Evolutionary conservation across 1,140 invertebrate species (phyloP), one percentile per base, ranked within the genome.

Genomic region (Drosophila chauvacae): DNA sequence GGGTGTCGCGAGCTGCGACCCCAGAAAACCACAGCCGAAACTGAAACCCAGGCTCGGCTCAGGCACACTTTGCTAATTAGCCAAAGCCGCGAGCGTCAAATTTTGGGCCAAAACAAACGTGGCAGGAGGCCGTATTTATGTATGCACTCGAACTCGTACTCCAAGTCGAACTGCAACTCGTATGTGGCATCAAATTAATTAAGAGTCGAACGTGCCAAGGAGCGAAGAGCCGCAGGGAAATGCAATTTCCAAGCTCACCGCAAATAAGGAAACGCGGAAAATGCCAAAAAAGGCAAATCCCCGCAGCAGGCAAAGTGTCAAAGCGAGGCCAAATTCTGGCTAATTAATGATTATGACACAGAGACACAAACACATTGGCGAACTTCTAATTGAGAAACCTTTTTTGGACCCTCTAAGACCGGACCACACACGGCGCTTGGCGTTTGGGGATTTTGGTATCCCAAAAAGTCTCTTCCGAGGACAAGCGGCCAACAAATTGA

Each of bases 181-280:
- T 71, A 42, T 72, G 70, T 88, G 88, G 57, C 90, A 91, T 91
- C 81, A 91, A 91, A 91, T 91, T 91, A 91, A 91, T 91, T 91
- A 91, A 91, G 86, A 83, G 63, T 62, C 77, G 71, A 87, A 76
- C 64, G 76, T 77, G 80, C 66, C 68, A 77, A 68, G 66, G 73
- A 45, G 66, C 53, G 53, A 10, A 5, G 37, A 71, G 37, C 69
- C 72, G 44, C 72, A 76, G 39, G 20, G 47, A 48, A 82, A 64
- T 66, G 55, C 72, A 77, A 76, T 69, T 44, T 74, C 62, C 23
- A 71, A 50, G 48, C 58, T 53, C 50, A 13, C 7, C 13, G 28
- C 77, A 75, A 76, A 81, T 65, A 77, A 58, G 79, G 73, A 74
- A 59, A 37, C 44, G 14, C 20, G 50, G 26, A 56, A 39, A 39